Percentiles rank a stretch among this genome's conserved stretches.
Conservation (phyloP, 2,113 vertebrate genomes). For the Gymnarchus niloticus region DNA sequence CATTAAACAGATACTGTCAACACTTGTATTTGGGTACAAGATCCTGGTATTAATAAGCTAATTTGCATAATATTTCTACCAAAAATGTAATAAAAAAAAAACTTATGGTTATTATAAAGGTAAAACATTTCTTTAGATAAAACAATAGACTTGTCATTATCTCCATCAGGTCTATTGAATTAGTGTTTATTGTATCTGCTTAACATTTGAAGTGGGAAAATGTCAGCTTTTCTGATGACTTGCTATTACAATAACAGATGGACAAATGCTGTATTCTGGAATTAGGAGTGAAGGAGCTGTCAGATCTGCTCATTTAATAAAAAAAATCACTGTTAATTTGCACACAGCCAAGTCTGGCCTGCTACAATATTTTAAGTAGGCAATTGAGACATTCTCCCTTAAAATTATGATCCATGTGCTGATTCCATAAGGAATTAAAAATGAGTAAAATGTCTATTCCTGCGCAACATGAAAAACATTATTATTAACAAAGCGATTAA, state of each 20-base stretch:
- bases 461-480: neutral
- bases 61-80: neutral
- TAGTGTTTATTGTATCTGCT: neutral
- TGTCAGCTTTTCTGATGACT: slow-evolving; percentile 1
- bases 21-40: too few species aligned
- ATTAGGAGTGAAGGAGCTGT: neutral
- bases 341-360: neutral
- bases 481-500: neutral
- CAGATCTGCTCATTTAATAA: neutral
- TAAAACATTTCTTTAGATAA: too few species aligned
- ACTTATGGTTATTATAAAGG: too few species aligned
- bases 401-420: neutral
- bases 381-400: neutral
- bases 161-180: neutral
- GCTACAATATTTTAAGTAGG: neutral
- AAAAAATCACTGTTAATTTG: slow-evolving; percentile 14
- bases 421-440: neutral
- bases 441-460: neutral
- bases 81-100: neutral
- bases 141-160: slow-evolving; percentile 10
- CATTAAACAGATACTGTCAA: too few species aligned
- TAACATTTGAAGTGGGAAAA: neutral
- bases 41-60: neutral
- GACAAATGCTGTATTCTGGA: slow-evolving; percentile 2
- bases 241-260: neutral